Evolutionary conservation across 2,113 vertebrate genomes (phyloP), one percentile per base, ranked within the genome.

Genomic region (Gavia stellata): DNA sequence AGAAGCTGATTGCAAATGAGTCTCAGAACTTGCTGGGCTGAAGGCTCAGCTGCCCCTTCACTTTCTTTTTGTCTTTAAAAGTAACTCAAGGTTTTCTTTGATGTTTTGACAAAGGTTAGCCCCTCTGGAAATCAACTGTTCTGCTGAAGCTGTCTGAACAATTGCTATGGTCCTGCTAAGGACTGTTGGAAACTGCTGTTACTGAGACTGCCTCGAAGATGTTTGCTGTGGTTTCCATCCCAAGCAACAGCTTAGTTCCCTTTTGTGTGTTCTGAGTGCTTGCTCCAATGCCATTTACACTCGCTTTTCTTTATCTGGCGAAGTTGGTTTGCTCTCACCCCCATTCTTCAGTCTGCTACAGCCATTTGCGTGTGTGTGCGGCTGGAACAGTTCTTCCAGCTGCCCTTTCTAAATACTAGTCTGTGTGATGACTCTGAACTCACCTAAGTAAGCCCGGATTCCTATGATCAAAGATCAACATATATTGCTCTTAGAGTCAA

Each of bases 161-260:
- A 85, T 73, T 59, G 40, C 23, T 20, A 42, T 14, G 29, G 49
- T 65, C 26, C 82, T 34, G 40, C 6, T 21, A 34, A 73, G 63
- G 44, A 24, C n/a, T 49, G 58, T 17, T 58, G 81, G 59, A 63
- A 88, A 16, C 31, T 29, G 55, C 80, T 38, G 11, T 14, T 67
- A 8, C 44, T 63, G 59, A 19, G 29, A 23, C 50, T 26, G 33
- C 59, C 38, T 81, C 49, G 3, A 12, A 81, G 66, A 16, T 73
- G 56, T 9, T 36, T 74, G 40, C 71, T 67, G 36, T 42, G 26
- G 36, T 70, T 91, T 83, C 62, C 78, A 77, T 33, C 18, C 28
- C 63, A 53, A 44, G 47, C 4, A 0, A 47, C 1, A 2, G 17
- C 20, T n/a, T 81, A 1, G 0, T 9, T 87, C 16, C 49, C 44